Percentiles rank a stretch among this genome's conserved stretches.
Evolutionary conservation across 1,140 invertebrate species (phyloP).

Genomic region (Phortica variegata): DNA sequence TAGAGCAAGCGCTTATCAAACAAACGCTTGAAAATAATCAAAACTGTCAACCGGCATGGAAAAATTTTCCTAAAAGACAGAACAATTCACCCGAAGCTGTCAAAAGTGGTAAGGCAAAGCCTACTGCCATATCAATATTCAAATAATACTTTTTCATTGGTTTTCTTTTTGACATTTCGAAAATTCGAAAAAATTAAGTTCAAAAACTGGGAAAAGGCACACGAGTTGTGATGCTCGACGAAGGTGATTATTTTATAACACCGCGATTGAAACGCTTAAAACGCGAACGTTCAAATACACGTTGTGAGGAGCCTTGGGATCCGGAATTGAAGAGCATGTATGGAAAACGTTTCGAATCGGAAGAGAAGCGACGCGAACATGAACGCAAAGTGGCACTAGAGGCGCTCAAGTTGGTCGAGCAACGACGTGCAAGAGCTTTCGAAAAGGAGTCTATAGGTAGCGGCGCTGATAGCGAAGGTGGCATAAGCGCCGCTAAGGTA

Average conservation of each 20-base stretch:
- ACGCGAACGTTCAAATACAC: not conserved
- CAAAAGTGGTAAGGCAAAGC: no score
- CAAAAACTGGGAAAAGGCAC: no score
- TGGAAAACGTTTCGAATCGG: not conserved
- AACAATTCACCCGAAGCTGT: no score
- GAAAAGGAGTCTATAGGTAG: not conserved
- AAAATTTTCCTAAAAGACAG: not conserved
- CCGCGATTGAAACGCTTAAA: not conserved
- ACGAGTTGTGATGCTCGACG: not conserved
- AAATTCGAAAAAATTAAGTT: no score
- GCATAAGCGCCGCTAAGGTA: not conserved
- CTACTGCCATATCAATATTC: no score
- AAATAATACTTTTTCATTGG: no score
- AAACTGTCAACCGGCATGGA: not conserved
- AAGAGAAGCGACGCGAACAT: slow-evolving; percentile 26
- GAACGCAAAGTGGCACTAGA: slow-evolving; percentile 34
- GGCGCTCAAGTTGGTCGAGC: slow-evolving; percentile 29
- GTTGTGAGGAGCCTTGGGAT: slow-evolving; percentile 1
- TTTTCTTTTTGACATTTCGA: no score
- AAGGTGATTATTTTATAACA: not conserved
- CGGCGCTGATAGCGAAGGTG: not conserved
- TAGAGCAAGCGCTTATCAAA: no score
- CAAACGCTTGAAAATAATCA: no score
- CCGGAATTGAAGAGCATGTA: not conserved
- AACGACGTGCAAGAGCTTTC: slow-evolving; percentile 24